phyloP scores from a whole-genome alignment of 2,888 invertebrate genomes.

The Drosophila mayaguana region DNA sequence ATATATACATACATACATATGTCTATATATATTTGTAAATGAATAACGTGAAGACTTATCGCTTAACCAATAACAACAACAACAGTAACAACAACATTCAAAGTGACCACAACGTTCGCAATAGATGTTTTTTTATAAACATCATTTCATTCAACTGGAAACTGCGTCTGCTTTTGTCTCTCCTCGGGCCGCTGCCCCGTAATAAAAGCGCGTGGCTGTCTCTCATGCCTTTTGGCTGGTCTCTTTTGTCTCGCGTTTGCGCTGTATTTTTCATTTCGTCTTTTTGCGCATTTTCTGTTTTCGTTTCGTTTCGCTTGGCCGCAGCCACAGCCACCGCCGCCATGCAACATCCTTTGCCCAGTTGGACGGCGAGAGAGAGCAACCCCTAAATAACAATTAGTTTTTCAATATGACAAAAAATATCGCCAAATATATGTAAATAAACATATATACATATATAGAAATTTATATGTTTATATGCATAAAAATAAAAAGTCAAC shows the following conservation, averaged over 20 bases:
- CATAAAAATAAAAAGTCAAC: conserved; percentile 15
- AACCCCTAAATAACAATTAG: conserved; percentile 66
- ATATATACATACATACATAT: conserved; percentile 4
- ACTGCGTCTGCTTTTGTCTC: conserved; percentile 23
- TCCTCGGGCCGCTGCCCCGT: conserved; percentile 2
- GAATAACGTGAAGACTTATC: conserved; percentile 52
- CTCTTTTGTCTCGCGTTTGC: conserved; percentile 75
- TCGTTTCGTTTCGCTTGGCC: conserved; percentile 58
- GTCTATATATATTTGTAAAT: conserved; percentile 4
- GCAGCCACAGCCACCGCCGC: conserved; percentile 27
- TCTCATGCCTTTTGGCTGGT: conserved; percentile 45
- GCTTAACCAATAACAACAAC: conserved; percentile 35
- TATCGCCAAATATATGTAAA: conserved; percentile 2
- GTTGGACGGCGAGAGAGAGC: conserved; percentile 40
- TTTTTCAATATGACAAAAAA: conserved; percentile 27
- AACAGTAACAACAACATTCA: conserved; percentile 9
- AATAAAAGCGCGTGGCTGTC: conserved; percentile 51
- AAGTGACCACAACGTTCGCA: conserved; percentile 34
- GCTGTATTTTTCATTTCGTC: conserved; percentile 64
- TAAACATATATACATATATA: background rate
- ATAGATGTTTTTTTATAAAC: conserved; percentile 46
- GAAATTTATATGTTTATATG: background rate
- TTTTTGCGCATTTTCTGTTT: conserved; percentile 80
- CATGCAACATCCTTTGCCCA: conserved; percentile 62
- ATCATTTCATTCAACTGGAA: conserved; percentile 63